Percentiles rank a stretch among this genome's conserved stretches.
phyloP scores from a whole-genome alignment of 2,113 vertebrate genomes.

The Isurus oxyrinchus region DNA sequence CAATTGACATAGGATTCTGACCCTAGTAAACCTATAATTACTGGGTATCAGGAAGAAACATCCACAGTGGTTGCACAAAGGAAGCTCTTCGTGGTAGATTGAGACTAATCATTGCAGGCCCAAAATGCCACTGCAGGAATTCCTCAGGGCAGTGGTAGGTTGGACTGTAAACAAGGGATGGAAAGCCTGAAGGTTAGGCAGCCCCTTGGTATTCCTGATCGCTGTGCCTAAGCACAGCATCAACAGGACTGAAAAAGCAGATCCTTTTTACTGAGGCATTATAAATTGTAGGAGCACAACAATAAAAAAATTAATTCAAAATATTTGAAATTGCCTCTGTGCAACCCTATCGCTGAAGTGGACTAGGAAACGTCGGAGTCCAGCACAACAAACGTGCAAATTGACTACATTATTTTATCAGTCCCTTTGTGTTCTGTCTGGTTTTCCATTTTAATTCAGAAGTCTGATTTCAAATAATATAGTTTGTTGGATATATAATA shows the following conservation, averaged over 20 bases:
- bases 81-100: background rate
- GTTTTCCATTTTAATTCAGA: background rate
- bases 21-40: background rate
- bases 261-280: background rate
- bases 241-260: background rate
- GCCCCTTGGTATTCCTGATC: background rate
- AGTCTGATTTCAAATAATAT: background rate
- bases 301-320: background rate
- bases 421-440: background rate
- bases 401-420: background rate
- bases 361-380: background rate
- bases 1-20: no score
- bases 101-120: background rate
- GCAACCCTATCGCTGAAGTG: background rate
- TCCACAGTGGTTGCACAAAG: background rate
- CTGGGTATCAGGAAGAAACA: background rate
- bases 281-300: background rate
- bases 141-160: background rate
- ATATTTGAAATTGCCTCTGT: background rate
- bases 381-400: background rate
- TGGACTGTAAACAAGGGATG: background rate
- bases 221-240: background rate
- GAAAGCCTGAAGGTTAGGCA: background rate
- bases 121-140: background rate
- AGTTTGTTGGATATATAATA: background rate